Evolutionary conservation across 1,140 invertebrate species (phyloP).

Genomic region (Pentalonia nigronervosa): DNA sequence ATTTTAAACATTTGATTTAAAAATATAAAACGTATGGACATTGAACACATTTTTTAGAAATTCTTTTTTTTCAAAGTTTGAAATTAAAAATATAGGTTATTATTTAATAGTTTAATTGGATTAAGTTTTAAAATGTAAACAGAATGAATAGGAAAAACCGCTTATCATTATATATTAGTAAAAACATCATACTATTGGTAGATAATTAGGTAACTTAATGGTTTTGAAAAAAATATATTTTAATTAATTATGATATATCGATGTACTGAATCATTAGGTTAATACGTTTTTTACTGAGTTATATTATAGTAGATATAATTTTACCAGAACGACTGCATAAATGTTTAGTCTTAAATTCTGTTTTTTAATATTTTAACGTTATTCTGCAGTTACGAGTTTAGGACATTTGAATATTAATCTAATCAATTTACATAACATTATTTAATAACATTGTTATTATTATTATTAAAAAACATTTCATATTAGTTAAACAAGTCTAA

Average conservation of each 20-base stretch:
- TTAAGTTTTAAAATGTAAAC: too few relatives aligned
- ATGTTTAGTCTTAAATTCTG: neutral
- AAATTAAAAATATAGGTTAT: too few relatives aligned
- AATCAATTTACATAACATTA: neutral
- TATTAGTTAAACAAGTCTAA: neutral
- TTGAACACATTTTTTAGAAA: too few relatives aligned
- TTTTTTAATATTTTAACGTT: neutral
- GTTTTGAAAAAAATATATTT: neutral
- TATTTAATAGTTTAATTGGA: too few relatives aligned
- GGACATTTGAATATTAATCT: neutral
- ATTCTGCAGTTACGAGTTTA: neutral
- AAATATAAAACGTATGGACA: too few relatives aligned
- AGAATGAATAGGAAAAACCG: too few relatives aligned
- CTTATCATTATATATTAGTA: neutral
- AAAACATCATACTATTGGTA: neutral
- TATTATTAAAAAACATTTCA: neutral
- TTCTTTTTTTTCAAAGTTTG: too few relatives aligned
- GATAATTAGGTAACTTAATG: neutral
- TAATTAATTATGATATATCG: too few relatives aligned
- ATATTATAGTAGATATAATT: neutral
- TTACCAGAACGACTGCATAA: neutral
- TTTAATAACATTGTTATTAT: neutral
- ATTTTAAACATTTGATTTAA: too few relatives aligned
- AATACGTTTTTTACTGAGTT: neutral
- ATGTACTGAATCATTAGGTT: neutral